Percentiles rank a stretch among this genome's conserved stretches.
These are phyloP conservation scores for Butorides virescens DNA, from an alignment of 2,113 vertebrate genomes.

Conservation along the genomic window DNA sequence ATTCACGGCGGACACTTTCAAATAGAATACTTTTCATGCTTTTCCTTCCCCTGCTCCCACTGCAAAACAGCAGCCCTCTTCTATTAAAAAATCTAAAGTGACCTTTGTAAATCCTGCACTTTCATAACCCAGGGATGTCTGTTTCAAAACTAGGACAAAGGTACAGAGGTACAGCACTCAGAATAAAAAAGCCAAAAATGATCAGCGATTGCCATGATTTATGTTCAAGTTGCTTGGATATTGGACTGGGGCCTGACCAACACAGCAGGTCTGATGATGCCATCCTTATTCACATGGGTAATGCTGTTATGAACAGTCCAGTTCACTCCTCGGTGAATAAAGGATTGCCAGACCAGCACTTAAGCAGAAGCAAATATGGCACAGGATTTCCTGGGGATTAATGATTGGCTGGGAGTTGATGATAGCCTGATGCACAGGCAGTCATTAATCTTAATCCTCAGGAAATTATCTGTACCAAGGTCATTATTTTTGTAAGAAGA, in stretches of 20 bases:
- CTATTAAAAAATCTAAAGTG: neutral
- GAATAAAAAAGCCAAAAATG: neutral
- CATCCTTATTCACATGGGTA: neutral
- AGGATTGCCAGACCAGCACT: slow-evolving; percentile 39
- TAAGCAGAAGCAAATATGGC: slow-evolving; percentile 59
- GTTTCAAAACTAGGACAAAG: neutral
- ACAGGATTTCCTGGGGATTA: slow-evolving; percentile 65
- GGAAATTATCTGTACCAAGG: slow-evolving; percentile 41
- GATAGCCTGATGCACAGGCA: slow-evolving; percentile 44
- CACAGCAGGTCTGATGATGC: neutral
- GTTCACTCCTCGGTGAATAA: neutral
- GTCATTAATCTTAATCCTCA: slow-evolving; percentile 57
- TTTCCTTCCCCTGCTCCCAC: neutral
- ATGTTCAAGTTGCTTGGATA: neutral
- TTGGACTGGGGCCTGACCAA: neutral
- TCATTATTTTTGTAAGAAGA: slow-evolving; percentile 49
- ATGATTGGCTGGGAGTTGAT: slow-evolving; percentile 53
- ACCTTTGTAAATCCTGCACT: neutral
- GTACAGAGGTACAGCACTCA: neutral
- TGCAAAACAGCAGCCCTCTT: neutral
- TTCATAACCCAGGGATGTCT: neutral
- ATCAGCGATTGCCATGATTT: neutral
- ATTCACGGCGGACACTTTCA: neutral
- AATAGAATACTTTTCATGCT: neutral
- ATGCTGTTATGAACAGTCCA: neutral